Conservation (phyloP, 2,113 vertebrate species). For the Takifugu flavidus region DNA sequence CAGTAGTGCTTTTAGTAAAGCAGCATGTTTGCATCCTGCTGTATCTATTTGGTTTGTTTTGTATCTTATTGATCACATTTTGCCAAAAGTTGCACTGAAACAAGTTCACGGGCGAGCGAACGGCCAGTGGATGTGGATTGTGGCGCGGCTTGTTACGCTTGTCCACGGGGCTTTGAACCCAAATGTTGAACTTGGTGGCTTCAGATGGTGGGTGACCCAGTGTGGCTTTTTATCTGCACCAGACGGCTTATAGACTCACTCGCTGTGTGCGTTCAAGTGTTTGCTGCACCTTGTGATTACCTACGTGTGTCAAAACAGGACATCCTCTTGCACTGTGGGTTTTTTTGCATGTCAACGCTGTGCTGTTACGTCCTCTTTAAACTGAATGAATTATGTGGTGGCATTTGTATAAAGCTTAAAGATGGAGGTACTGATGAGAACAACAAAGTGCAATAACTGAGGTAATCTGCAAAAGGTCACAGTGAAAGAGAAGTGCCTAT, state of each 20-base stretch:
- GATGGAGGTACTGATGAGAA: not conserved
- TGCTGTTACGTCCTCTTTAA: constrained; percentile 2
- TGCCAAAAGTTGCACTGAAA: constrained; percentile 56
- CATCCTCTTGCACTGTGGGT: not conserved
- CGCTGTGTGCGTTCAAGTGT: constrained; percentile 44
- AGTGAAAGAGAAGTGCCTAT: not conserved
- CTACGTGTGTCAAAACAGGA: constrained; percentile 19
- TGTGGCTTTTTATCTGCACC: constrained; percentile 36
- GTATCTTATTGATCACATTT: constrained; percentile 25
- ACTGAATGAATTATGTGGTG: not conserved
- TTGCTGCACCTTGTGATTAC: constrained; percentile 21
- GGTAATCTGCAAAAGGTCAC: not conserved
- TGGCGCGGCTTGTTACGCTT: constrained; percentile 20
- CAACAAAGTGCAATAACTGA: constrained; percentile 45
- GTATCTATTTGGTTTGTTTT: not conserved
- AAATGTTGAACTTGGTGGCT: constrained; percentile 19
- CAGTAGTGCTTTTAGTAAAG: constrained; percentile 27
- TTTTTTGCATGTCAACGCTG: constrained; percentile 14
- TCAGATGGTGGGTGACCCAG: constrained; percentile 2
- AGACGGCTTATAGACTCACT: constrained; percentile 27
- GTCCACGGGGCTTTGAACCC: constrained; percentile 41
- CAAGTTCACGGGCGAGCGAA: constrained; percentile 47
- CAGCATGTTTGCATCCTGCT: constrained; percentile 38
- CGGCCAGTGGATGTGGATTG: constrained; percentile 9
- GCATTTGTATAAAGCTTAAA: not conserved